Percentiles rank a stretch among this genome's conserved stretches.
Evolutionary conservation across 2,113 vertebrate species (phyloP).

Genomic region (Nyctereutes procyonoides): DNA sequence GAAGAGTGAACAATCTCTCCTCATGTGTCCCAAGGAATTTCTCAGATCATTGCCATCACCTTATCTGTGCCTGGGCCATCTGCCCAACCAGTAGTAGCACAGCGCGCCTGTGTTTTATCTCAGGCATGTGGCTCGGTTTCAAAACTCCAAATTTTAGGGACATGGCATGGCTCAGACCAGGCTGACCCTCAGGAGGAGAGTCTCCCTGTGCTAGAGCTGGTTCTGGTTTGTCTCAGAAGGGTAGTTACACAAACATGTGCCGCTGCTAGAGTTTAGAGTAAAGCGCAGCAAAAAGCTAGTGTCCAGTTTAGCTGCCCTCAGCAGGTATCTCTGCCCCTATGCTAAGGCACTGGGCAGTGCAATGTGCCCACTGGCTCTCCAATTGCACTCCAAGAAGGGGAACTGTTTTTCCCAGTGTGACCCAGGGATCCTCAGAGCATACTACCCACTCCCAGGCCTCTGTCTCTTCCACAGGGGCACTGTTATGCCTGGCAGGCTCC

Average conservation of each 20-base stretch:
- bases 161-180: neutral
- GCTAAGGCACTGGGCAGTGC: neutral
- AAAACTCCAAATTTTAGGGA: neutral
- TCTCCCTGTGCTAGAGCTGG: neutral
- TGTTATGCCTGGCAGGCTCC: neutral
- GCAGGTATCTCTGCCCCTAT: neutral
- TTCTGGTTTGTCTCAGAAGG: neutral
- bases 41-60: neutral
- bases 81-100: neutral
- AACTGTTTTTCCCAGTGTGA: neutral
- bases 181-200: neutral
- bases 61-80: neutral
- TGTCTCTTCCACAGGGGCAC: neutral
- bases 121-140: neutral
- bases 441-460: neutral
- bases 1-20: neutral
- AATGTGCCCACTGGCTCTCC: neutral
- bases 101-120: neutral
- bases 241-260: neutral
- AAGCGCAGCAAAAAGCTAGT: neutral
- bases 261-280: neutral
- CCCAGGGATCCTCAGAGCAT: neutral
- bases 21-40: neutral
- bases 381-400: neutral
- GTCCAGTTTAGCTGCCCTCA: neutral